Evolutionary conservation across 2,113 vertebrate species (phyloP).

Genomic region (Lophochroa leadbeateri): DNA sequence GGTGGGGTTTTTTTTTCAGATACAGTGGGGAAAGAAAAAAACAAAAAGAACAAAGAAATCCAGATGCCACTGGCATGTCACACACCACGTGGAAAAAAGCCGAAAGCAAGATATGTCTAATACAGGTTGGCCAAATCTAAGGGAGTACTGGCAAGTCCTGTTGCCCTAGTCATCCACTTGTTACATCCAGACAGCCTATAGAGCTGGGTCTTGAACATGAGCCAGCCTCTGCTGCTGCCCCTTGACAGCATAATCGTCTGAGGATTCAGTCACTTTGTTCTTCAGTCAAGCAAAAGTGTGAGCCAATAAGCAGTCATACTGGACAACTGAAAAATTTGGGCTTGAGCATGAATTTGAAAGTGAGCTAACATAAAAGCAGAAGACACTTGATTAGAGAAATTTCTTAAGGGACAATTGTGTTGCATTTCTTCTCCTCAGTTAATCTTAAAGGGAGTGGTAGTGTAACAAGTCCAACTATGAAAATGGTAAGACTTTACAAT

Average conservation of each 20-base stretch:
- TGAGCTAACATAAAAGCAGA: not conserved
- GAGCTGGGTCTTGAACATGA: not conserved
- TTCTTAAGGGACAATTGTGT: not conserved
- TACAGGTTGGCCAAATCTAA: not conserved
- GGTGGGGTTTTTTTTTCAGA: not conserved
- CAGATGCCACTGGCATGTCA: not conserved
- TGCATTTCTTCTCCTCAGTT: not conserved
- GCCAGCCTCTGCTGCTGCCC: not conserved
- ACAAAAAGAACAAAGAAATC: not conserved
- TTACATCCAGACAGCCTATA: not conserved
- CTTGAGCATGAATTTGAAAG: not conserved
- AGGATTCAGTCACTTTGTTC: not conserved
- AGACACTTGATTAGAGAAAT: not conserved
- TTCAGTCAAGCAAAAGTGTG: not conserved
- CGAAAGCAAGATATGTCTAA: not conserved
- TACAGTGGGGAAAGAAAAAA: not conserved
- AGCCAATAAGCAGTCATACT: not conserved
- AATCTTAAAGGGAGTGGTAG: not conserved
- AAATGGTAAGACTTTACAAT: not conserved
- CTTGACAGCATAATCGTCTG: not conserved
- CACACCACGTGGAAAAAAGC: not conserved
- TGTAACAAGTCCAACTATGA: not conserved
- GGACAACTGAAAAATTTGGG: not conserved
- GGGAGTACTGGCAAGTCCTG: not conserved
- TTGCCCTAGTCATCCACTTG: not conserved